Evolutionary conservation across 1,140 invertebrate genomes (phyloP).

Genomic region (Trachymyrmex septentrionalis): DNA sequence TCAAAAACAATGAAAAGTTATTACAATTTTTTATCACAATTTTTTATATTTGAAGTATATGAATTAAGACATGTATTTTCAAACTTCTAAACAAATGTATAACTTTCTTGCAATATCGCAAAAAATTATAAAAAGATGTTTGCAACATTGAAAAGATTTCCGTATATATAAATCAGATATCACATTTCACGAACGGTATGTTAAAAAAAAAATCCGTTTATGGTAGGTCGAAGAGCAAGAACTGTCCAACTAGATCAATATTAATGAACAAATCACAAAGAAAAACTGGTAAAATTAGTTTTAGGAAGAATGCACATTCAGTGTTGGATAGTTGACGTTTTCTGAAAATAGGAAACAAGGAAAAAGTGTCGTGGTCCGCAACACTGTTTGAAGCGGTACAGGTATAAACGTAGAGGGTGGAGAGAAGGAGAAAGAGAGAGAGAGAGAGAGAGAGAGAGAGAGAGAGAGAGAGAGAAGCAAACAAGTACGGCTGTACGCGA

Average conservation of each 20-base stretch:
- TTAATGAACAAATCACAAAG: no score
- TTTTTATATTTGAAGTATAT: not conserved
- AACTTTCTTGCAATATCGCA: not conserved
- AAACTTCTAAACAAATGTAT: not conserved
- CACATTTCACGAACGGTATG: not conserved
- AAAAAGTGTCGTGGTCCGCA: slow-evolving; percentile 70
- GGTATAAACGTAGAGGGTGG: slow-evolving; percentile 65
- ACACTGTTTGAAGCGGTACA: slow-evolving; percentile 68
- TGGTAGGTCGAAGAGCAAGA: not conserved
- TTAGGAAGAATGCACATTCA: slow-evolving; percentile 60
- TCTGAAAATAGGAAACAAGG: slow-evolving; percentile 67
- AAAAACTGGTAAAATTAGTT: no score
- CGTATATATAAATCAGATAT: not conserved
- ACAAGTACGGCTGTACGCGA: slow-evolving; percentile 48
- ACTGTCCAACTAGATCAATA: not conserved
- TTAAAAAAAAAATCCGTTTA: not conserved
- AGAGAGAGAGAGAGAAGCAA: slow-evolving; percentile 37
- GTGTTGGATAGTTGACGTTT: slow-evolving; percentile 54
- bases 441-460: slow-evolving; percentile 13
- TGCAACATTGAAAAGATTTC: not conserved
- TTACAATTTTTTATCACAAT: not conserved
- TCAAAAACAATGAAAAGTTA: not conserved
- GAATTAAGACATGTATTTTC: not conserved
- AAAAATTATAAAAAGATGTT: not conserved
- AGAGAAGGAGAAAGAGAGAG: slow-evolving; percentile 18